Evolutionary conservation across 2,797 vertebrate genomes (phyloP), one percentile per base, ranked within the genome.

Genomic region (Nyctibius grandis): DNA sequence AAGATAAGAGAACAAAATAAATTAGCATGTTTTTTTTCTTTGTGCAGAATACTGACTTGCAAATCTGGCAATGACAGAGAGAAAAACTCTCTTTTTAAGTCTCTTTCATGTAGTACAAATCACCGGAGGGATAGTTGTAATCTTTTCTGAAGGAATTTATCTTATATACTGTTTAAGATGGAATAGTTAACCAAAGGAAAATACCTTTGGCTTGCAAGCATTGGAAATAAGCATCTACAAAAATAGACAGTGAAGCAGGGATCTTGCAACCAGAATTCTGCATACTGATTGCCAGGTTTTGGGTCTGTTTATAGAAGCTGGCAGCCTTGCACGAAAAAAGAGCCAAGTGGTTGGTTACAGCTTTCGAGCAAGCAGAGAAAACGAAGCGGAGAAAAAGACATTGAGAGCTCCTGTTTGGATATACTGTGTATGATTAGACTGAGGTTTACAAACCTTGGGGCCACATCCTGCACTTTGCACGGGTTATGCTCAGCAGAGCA

Each of bases 1-100:
- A 77, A 96, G 93, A 92, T 87, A 89, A 92, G 81, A 48, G 70
- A 85, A 60, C 44, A 25, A 86, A 85, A 88, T 93, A 93, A 70
- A 93, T 95, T 48, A 91, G 33, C 59, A 15, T 64, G 56, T 2
- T 5, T 20, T 68, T 91, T 75, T 78, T n/a, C n/a, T n/a, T 68
- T 45, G n/a, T 45, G 51, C 50, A 19, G 34, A 38, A 73, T 25
- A 48, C 47, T 36, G 60, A 44, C 72, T 84, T 79, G 84, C 53
- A 93, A 53, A 87, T 88, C 77, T 18, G 77, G 63, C 67, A 61
- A 3, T 54, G 54, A 26, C 42, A 47, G 44, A 36, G 44, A 48
- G 42, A 56, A 57, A 80, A 82, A 51, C 31, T 59, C 56, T 77
- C 50, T 64, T 64, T 83, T 65, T 12, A 81, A 70, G 59, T 53